A percentile compares a stretch with the other conserved stretches of the same genome.
phyloP scores from a whole-genome alignment of 2,888 invertebrate genomes.

The Mythimna loreyi region DNA sequence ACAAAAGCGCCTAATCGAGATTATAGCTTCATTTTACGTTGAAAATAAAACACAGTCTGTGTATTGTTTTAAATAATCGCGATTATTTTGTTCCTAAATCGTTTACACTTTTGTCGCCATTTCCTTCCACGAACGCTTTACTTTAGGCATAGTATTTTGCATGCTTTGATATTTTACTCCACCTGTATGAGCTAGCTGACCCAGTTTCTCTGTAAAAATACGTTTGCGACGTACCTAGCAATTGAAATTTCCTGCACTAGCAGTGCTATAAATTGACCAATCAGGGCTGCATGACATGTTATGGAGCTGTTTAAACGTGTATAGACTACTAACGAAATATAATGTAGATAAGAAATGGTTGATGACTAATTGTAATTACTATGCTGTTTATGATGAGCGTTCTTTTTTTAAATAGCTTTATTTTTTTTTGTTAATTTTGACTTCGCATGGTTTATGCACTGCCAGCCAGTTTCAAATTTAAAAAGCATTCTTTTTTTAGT shows the following conservation, averaged over 20 bases:
- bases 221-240: slow-evolving; percentile 54
- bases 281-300: slow-evolving; percentile 46
- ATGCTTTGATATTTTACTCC: slow-evolving; percentile 16
- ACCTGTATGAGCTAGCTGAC: slow-evolving; percentile 50
- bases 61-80: too few relatives aligned
- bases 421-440: too few relatives aligned
- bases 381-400: not conserved
- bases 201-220: slow-evolving; percentile 57
- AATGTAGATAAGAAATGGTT: not conserved
- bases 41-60: too few relatives aligned
- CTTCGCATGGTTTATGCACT: too few relatives aligned
- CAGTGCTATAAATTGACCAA: slow-evolving; percentile 56
- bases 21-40: too few relatives aligned
- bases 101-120: slow-evolving; percentile 1
- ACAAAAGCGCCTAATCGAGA: too few relatives aligned
- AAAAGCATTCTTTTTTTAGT: too few relatives aligned
- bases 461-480: too few relatives aligned
- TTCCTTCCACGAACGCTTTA: slow-evolving; percentile 9
- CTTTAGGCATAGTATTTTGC: slow-evolving; percentile 32
- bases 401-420: too few relatives aligned
- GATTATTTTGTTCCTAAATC: too few relatives aligned
- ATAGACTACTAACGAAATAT: not conserved
- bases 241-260: slow-evolving; percentile 63
- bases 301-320: slow-evolving; percentile 47
- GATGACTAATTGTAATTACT: not conserved